Evolutionary conservation across 1,140 invertebrate genomes (phyloP), one percentile per base, ranked within the genome.

Genomic region (Acromyrmex charruanus): DNA sequence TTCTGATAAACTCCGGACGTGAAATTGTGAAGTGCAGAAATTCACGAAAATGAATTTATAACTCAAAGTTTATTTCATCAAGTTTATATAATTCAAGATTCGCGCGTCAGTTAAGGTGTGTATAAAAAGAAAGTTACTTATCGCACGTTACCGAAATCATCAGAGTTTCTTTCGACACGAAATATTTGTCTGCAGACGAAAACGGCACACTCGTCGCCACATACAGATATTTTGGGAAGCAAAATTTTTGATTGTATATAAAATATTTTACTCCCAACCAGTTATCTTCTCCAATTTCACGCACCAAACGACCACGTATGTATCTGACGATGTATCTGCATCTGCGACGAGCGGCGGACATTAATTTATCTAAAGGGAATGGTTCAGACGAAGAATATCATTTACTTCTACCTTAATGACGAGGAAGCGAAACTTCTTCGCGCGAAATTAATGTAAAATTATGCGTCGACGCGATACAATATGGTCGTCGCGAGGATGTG

Each of bases 371-470:
- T 58, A 58, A 80, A 80, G 44, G 44, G 66, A 58, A 69, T 44
- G 65, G n/a, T 55, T n/a, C 28, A 14, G 25, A 44, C 35, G 35
- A 72, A 81, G 28, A 49, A 68, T 80, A 80, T 80, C 65, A 53
- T 80, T 44, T 71, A 71, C 21, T 72, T 81, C 79, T 72, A 72
- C 18, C 51, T 55, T 72, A 72, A 71, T 51, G 79, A 72, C 35
- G 66, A 44, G 35, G 66, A 58, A 81, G 79, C 66, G 35, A 49
- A 81, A 81, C 65, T 81, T 44, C 21, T 28, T 25, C 51, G 31
- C 49, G 51, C 49, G 10, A 21, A 72, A 81, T 81, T 81, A 81
- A 81, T 81, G 79, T 69, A 71, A 81, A 81, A 31, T 39, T 81
- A 71, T 81, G 51, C 79, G 66, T 51, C 12, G 21, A 39, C 65